A percentile compares a stretch with the other conserved stretches of the same genome.
phyloP scores from a whole-genome alignment of 2,797 vertebrate species.

The Tauraco hartlaubi region DNA sequence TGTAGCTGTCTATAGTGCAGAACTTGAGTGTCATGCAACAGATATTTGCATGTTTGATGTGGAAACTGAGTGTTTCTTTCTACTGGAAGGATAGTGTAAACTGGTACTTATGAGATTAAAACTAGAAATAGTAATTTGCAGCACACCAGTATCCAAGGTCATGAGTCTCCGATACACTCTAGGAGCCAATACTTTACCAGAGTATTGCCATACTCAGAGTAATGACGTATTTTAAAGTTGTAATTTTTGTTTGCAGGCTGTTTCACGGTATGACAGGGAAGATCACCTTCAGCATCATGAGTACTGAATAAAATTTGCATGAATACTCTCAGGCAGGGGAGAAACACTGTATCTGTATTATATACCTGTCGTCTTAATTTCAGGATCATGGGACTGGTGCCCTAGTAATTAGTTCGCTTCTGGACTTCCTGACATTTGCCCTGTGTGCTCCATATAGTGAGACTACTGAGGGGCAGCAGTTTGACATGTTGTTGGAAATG shows the following conservation, averaged over 20 bases:
- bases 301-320: neutral
- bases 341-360: neutral
- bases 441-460: conserved; percentile 99
- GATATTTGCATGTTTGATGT: neutral
- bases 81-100: neutral
- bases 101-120: fast-evolving
- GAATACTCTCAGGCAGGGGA: fast-evolving
- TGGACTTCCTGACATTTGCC: conserved; percentile 99
- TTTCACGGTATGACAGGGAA: neutral
- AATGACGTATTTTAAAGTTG: neutral
- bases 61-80: neutral
- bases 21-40: neutral
- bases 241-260: neutral
- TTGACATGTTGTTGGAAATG: conserved; percentile 99
- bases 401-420: conserved; percentile 96
- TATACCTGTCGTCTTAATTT: conserved; percentile 23
- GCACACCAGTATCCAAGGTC: neutral
- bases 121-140: neutral
- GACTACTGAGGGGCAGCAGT: conserved; percentile 98
- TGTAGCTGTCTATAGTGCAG: neutral
- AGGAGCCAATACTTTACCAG: neutral
- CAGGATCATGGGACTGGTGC: conserved; percentile 98
- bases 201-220: neutral
- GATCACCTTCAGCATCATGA: neutral
- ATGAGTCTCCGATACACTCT: neutral